Conservation (phyloP, 2,113 vertebrate species). For the Strix uralensis region DNA sequence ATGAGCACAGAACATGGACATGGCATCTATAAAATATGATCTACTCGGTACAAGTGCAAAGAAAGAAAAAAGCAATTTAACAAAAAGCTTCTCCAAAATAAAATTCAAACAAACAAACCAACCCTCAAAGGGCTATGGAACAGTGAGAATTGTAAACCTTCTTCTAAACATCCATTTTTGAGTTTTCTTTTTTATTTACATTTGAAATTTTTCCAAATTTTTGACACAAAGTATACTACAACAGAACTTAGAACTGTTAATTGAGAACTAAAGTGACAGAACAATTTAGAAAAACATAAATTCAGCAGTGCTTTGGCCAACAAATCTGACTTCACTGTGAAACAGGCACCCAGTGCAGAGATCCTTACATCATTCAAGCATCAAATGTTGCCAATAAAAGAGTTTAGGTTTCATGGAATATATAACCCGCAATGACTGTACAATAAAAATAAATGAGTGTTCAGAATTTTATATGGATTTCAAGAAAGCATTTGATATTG, state of each 20-base stretch:
- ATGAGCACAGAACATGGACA: background rate
- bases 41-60: background rate
- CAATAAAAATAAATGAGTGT: conserved; percentile 36
- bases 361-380: background rate
- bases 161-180: background rate
- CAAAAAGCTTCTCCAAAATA: background rate
- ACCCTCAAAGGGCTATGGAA: background rate
- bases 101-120: background rate
- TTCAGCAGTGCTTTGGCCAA: background rate
- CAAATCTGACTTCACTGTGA: background rate
- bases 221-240: background rate
- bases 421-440: background rate
- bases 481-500: background rate
- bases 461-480: conserved; percentile 37
- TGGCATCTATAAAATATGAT: background rate
- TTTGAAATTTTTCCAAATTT: background rate
- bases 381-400: conserved; percentile 27
- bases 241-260: background rate
- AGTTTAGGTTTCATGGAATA: background rate
- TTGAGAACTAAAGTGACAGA: background rate
- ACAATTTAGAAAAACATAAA: conserved; percentile 1
- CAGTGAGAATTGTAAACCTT: background rate
- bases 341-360: background rate
- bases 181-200: background rate
- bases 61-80: background rate